Evolutionary conservation across 2,888 invertebrate species (phyloP), one percentile per base, ranked within the genome.

Genomic region (Coelinius sp.): DNA sequence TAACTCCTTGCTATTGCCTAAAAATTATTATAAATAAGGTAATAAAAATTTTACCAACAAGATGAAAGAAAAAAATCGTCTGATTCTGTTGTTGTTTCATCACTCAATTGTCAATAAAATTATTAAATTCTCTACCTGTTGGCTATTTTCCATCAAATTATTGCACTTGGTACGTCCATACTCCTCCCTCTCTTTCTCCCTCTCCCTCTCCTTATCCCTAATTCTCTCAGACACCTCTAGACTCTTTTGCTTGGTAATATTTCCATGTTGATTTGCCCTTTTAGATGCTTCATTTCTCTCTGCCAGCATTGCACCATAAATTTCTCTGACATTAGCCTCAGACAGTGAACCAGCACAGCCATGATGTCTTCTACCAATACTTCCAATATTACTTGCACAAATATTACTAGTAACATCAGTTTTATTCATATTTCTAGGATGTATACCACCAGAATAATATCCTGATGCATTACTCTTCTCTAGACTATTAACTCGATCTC

Each of bases 1-100:
- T 91, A 91, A 81, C 91, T 91, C 73, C 91, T 89, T 71, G 90
- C 90, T 74, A 90, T 79, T 73, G 90, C 90, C 77, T 49, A 17
- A 1, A 14, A 17, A 17, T 46, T 14, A 46, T 46, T 46, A 14
- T 3, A 46, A 46, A 14, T n/a, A n/a, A 31, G 31, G 8, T 8
- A 31, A 31, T 31, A 8, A 8, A 8, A 4, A 31, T 4, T 4
- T 6, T 31, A 31, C 8, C 31, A 31, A 31, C n/a, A n/a, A n/a
- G n/a, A n/a, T n/a, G n/a, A n/a, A n/a, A n/a, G n/a, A n/a, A n/a
- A n/a, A n/a, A n/a, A n/a, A n/a, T n/a, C n/a, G n/a, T n/a, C n/a
- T n/a, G n/a, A n/a, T n/a, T n/a, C n/a, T n/a, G n/a, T n/a, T n/a
- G n/a, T n/a, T n/a, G n/a, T n/a, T n/a, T n/a, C n/a, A n/a, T n/a